Percentiles rank a stretch among this genome's conserved stretches.
Conservation (phyloP, 2,888 invertebrate species). For the Eilema caniola region DNA sequence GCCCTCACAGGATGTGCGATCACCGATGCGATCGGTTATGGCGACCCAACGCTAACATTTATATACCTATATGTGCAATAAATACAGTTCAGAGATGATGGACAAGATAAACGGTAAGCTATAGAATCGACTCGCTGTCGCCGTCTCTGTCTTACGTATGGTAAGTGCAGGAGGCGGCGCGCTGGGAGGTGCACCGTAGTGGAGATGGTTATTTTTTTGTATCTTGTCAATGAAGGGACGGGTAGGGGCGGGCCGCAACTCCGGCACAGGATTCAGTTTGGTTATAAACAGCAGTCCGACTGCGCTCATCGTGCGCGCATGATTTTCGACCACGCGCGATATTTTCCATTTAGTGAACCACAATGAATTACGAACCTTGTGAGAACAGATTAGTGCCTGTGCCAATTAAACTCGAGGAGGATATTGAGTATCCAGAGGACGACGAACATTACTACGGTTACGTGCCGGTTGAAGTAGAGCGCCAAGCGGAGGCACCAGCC, state of each 20-base stretch:
- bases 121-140: constrained; percentile 60
- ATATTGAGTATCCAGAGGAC: constrained; percentile 74
- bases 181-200: constrained; percentile 68
- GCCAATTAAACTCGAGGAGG: constrained; percentile 78
- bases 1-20: constrained; percentile 73
- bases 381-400: constrained; percentile 73
- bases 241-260: constrained; percentile 76
- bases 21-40: constrained; percentile 77
- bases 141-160: constrained; percentile 68
- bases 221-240: constrained; percentile 85
- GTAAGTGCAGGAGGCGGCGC: constrained; percentile 72
- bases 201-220: constrained; percentile 83
- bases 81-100: constrained; percentile 77
- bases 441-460: constrained; percentile 78
- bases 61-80: constrained; percentile 66
- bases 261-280: constrained; percentile 64
- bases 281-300: constrained; percentile 67
- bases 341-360: constrained; percentile 48
- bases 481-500: constrained; percentile 63
- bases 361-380: constrained; percentile 79
- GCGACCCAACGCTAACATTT: constrained; percentile 65
- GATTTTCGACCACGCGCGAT: constrained; percentile 52
- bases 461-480: constrained; percentile 72
- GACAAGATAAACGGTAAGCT: constrained; percentile 82
- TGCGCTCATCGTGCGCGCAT: constrained; percentile 68